Evolutionary conservation across 2,888 invertebrate genomes (phyloP), one percentile per base, ranked within the genome.

Genomic region (Anorthoa munda): DNA sequence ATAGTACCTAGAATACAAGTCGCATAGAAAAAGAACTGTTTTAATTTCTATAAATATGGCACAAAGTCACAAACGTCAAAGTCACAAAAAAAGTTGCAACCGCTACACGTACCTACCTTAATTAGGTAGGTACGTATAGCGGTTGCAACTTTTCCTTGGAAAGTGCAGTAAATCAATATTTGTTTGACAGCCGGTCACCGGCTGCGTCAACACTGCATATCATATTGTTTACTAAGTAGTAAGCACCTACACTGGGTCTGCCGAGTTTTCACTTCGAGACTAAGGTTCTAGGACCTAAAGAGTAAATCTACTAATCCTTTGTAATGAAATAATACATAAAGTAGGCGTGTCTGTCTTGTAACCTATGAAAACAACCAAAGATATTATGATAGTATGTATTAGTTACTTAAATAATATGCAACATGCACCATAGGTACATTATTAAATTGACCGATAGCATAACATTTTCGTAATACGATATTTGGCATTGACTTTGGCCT

Each of bases 401-500:
- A 39, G 39, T 39, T 48, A 45, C 7, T 0, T 17, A 59, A 45
- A 45, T 21, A 50, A 50, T 21, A 51, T 69, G 69, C 73, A 73
- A 50, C 18, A 50, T 68, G 55, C 55, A 56, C 26, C 17, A 23
- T 23, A 23, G 39, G 39, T 39, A 39, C 21, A 18, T 61, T 48
- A 55, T 39, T 12, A 0, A 21, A 9, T n/a, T 23, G n/a, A 64
- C 13, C 39, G 48, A 55, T 64, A 73, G 39, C 17, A 59, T 61
- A 51, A 18, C 13, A 59, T 67, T 59, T 64, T 61, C 31, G 65
- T 53, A 50, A 75, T 23, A 72, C 68, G 72, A 66, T 76, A 81
- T 79, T 72, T 72, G 79, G 26, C 83, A 79, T 80, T 88, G 86
- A 88, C 84, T 87, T 87, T 88, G 87, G 87, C 85, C 87, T 87